These are phyloP conservation scores for Hyles lineata DNA, from an alignment of 2,888 invertebrate genomes.

Conservation along the genomic window DNA sequence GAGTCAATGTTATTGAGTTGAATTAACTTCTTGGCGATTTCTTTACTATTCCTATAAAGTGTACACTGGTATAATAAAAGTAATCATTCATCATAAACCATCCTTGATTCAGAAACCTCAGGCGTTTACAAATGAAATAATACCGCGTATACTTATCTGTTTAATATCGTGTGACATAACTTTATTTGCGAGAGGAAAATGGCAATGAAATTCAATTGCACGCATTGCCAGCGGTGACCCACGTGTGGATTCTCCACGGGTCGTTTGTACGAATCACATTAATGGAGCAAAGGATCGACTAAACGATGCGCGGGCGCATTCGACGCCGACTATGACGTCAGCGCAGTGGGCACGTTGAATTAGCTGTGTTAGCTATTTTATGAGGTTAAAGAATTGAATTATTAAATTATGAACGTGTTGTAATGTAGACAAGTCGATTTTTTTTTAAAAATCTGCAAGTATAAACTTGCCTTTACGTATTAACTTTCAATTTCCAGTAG, in stretches of 20 bases:
- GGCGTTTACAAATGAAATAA: constrained; percentile 4
- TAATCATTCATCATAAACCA: too few species aligned
- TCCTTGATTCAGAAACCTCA: background rate
- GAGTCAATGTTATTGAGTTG: too few species aligned
- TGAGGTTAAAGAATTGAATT: background rate
- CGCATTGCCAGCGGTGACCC: constrained; percentile 63
- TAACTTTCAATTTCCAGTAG: too few species aligned
- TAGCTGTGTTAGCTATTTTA: background rate
- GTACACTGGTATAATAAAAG: too few species aligned
- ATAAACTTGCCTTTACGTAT: too few species aligned
- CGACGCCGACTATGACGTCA: constrained; percentile 68
- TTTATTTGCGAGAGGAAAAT: constrained; percentile 72
- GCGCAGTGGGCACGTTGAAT: constrained; percentile 35
- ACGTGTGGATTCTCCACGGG: constrained; percentile 67
- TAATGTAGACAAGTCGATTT: too few species aligned
- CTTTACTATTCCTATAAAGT: too few species aligned
- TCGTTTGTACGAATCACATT: constrained; percentile 71
- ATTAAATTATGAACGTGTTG: too few species aligned
- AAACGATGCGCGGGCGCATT: constrained; percentile 81
- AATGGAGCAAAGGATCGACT: constrained; percentile 73
- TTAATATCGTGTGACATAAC: constrained; percentile 45
- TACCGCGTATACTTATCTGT: constrained; percentile 29
- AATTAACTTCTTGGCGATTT: too few species aligned
- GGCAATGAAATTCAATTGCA: constrained; percentile 82
- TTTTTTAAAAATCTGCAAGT: too few species aligned